Conservation (phyloP, 1,140 invertebrate species). For the Lepeophtheirus salmonis region DNA sequence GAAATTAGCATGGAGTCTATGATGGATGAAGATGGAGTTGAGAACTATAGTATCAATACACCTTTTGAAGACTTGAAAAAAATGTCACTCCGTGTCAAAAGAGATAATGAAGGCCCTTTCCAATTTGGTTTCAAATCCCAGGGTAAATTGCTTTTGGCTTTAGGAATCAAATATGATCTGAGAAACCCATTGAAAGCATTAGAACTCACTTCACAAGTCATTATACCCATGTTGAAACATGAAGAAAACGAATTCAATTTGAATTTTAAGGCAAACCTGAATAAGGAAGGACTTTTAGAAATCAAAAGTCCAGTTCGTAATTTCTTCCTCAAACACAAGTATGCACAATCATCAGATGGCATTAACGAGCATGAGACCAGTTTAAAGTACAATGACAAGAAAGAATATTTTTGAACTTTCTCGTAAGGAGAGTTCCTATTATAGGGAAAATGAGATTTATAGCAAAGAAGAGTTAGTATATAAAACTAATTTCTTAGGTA, state of each 20-base stretch:
- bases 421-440: neutral
- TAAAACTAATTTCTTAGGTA: neutral
- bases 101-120: neutral
- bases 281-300: neutral
- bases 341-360: neutral
- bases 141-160: neutral
- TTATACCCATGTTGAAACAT: neutral
- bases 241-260: neutral
- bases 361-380: neutral
- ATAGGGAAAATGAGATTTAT: neutral
- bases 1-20: neutral
- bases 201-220: neutral
- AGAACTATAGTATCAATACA: neutral
- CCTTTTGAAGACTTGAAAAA: neutral
- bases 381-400: neutral
- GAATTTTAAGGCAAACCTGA: neutral
- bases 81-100: neutral
- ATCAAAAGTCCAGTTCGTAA: neutral
- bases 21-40: neutral
- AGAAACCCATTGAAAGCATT: neutral
- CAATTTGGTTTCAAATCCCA: neutral
- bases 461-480: neutral
- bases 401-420: neutral
- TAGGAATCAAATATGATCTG: neutral
- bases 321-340: neutral